Evolutionary conservation across 2,113 vertebrate genomes (phyloP), one percentile per base, ranked within the genome.

Genomic region (Gadus chalcogrammus): DNA sequence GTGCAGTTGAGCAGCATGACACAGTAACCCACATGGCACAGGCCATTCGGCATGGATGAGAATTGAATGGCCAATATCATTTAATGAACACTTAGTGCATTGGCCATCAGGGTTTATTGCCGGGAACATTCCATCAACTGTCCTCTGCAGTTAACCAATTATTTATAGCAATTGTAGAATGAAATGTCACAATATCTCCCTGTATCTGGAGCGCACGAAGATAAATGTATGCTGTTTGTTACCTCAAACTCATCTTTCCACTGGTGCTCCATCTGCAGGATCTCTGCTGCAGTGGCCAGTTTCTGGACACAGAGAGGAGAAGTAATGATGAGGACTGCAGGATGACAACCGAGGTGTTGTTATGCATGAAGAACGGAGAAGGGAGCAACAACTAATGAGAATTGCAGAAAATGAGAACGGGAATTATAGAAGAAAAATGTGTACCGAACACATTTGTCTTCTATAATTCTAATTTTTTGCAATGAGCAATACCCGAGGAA

Each of bases 161-260:
- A 48, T 11, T 11, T 11, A 48, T 13, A 48, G 42, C 42, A 48
- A 48, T 48, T 1, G 42, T 48, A 48, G 4, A 48, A 48, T 48
- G 42, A 48, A 13, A 48, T 48, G 42, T 48, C 12, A 48, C 42
- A 48, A 48, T 48, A 48, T 48, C 42, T 48, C 42, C 7, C 42
- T 11, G 7, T 48, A 48, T 48, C 2, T 11, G 6, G 42, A 11
- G 42, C 8, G 9, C 5, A 9, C 1, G 7, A 48, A 48, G 7
- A 9, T 48, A 13, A 48, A 11, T 61, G 24, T 11, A 31, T 53
- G 71, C 22, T 80, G 56, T 72, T 15, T 63, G 89, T 94, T 93
- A 99, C 97, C 88, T 90, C 92, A 85, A 95, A 96, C 56, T 96
- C 95, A 15, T 97, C 94, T 70, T 94, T 94, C 97, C 97, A 99